These are phyloP conservation scores for Deroplatys truncata DNA, from an alignment of 2,888 invertebrate species.

Conservation along the genomic window DNA sequence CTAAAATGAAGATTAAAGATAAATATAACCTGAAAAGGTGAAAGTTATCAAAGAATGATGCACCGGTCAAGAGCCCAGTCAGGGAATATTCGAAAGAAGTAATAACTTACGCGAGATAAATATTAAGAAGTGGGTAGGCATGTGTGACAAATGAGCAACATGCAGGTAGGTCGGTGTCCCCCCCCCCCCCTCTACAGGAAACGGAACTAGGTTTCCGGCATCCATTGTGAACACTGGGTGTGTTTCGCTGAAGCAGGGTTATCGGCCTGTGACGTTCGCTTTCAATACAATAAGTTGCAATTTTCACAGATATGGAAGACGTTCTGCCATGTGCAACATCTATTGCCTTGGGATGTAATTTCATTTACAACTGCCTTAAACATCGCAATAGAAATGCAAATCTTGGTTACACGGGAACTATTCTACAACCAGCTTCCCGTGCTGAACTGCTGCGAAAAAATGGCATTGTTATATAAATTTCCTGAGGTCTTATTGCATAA, in stretches of 20 bases:
- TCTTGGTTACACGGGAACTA: no score
- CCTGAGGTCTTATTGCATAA: no score
- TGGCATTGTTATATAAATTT: no score
- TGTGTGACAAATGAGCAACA: background rate
- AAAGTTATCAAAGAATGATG: no score
- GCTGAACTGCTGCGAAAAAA: no score
- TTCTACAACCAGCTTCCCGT: no score
- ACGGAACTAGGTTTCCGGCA: conserved; percentile 24
- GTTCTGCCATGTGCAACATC: no score
- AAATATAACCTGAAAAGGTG: no score
- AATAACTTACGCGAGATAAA: background rate
- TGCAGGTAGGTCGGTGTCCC: conserved; percentile 22
- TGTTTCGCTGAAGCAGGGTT: background rate
- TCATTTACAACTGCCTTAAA: no score
- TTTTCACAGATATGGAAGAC: background rate
- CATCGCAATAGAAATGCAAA: no score
- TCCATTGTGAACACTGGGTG: background rate
- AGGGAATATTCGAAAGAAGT: background rate
- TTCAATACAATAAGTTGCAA: background rate
- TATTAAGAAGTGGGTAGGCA: background rate
- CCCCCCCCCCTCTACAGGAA: conserved; percentile 10
- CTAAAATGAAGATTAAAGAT: no score
- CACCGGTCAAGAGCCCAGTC: background rate
- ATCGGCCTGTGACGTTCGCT: background rate
- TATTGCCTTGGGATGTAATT: no score